Base-by-base conservation (phyloP, 2,797 vertebrate genomes). In the Linurgus olivaceus region DNA sequence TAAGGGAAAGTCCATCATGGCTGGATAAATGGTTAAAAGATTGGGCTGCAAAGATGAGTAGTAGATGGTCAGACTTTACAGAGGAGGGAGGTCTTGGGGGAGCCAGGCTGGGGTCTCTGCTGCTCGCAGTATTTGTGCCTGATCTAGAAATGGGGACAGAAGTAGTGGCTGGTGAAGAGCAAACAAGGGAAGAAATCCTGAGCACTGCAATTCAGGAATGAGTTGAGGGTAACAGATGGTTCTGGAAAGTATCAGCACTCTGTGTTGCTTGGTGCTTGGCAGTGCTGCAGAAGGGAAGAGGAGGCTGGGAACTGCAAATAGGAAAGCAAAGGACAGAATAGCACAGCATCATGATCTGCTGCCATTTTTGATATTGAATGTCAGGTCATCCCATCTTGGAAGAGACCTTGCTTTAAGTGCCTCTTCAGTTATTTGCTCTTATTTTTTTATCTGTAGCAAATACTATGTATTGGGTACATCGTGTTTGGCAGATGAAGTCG, bases 351-450 rank as follows among this genome's bases (percentile, higher is more conserved):
- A 29, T 48, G 17, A 8, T 70, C 31, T 67, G 28, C 31, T 74
- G 18, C 54, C 55, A 12, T 0, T 0, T 8, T 66, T 33, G n/a
- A 7, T 66, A 21, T 25, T 16, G 18, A 47, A 12, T 28, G 8
- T 55, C 37, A 12, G 31, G 17, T 67, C 33, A 31, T 42, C 40
- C n/a, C 12, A 5, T 82, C 61, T 57, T 42, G 6, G 59, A 57
- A 47, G 24, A 71, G 21, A 23, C 50, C n/a, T 77, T 54, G 24
- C 20, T 81, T 37, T 57, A 66, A 50, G 4, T 24, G 13, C 24
- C 18, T 77, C 33, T 31, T 5, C 1, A 7, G 4, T 6, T 40
- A 55, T 44, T 77, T 61, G 8, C 4, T 28, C 1, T 31, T n/a
- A 0, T 14, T 19, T 70, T 72, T 76, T 26, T 21, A 20, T 37